A percentile compares a stretch with the other conserved stretches of the same genome.
Evolutionary conservation across 1,140 invertebrate species (phyloP).

Genomic region (Leptonema lineaticorne): DNA sequence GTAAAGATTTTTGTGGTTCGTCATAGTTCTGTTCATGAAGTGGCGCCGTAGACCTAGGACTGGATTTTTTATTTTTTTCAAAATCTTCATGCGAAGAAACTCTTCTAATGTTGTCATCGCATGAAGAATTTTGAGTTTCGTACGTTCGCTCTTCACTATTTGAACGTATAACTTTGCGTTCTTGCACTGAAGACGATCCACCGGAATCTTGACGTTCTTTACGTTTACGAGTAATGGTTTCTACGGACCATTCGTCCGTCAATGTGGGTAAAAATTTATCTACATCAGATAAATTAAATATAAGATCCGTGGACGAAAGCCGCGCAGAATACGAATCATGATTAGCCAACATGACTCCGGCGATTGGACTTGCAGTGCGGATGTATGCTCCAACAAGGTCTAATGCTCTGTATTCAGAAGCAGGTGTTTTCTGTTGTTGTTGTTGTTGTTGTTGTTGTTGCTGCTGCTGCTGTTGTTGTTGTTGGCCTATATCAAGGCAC

Average conservation of each 20-base stretch:
- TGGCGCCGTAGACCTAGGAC: slow-evolving; percentile 44
- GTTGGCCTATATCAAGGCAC: slow-evolving; percentile 30
- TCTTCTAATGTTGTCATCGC: slow-evolving; percentile 57
- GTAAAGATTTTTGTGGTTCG: slow-evolving; percentile 14
- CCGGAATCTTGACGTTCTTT: slow-evolving; percentile 75
- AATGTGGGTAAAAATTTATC: slow-evolving; percentile 37
- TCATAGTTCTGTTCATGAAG: slow-evolving; percentile 48
- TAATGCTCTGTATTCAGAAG: slow-evolving; percentile 9
- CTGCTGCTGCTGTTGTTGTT: background rate
- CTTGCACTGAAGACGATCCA: slow-evolving; percentile 47
- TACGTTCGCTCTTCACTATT: slow-evolving; percentile 63
- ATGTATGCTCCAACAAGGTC: slow-evolving; percentile 16
- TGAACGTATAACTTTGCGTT: slow-evolving; percentile 75
- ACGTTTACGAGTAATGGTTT: slow-evolving; percentile 61
- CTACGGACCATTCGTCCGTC: slow-evolving; percentile 25
- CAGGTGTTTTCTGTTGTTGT: background rate
- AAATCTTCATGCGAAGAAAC: slow-evolving; percentile 69
- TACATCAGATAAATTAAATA: slow-evolving; percentile 36
- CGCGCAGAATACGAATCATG: slow-evolving; percentile 46
- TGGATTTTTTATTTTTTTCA: slow-evolving; percentile 48
- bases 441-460: background rate
- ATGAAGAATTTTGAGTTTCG: slow-evolving; percentile 47
- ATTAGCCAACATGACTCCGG: slow-evolving; percentile 30
- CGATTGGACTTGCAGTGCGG: slow-evolving; percentile 28
- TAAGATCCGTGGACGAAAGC: slow-evolving; percentile 48